Evolutionary conservation across 2,797 vertebrate species (phyloP).

Genomic region (Lagorchestes hirsutus): DNA sequence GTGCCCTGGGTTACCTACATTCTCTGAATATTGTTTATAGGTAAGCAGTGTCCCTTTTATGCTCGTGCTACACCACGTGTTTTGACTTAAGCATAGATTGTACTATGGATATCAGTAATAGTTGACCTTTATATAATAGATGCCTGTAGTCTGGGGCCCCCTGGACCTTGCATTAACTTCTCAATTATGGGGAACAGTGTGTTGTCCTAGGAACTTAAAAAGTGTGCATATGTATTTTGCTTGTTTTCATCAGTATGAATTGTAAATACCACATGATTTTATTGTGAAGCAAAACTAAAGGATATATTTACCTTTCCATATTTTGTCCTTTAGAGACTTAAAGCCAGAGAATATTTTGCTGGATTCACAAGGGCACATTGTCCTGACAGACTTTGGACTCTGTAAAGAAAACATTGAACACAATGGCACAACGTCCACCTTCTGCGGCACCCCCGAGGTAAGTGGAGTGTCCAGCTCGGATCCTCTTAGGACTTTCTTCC

Average conservation of each 20-base stretch:
- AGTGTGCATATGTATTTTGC: background rate
- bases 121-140: background rate
- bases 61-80: background rate
- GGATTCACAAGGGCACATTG: conserved; percentile 98
- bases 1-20: conserved; percentile 97
- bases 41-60: conserved; percentile 73
- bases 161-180: background rate
- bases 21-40: conserved; percentile 98
- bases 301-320: background rate
- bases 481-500: background rate
- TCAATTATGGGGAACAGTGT: background rate
- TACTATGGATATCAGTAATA: rapidly evolving
- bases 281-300: conserved; percentile 53
- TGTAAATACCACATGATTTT: conserved; percentile 35
- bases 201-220: background rate
- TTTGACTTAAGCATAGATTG: background rate
- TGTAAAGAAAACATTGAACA: conserved; percentile 99
- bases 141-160: rapidly evolving
- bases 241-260: conserved; percentile 11
- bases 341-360: conserved; percentile 99
- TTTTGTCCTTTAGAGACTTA: conserved; percentile 89
- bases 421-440: conserved; percentile 98
- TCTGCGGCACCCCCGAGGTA: conserved; percentile 99
- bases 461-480: rapidly evolving
- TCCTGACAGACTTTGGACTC: conserved; percentile 98